These are phyloP conservation scores for Actenoides lindsayi DNA, from an alignment of 2,113 vertebrate genomes.

Conservation along the genomic window DNA sequence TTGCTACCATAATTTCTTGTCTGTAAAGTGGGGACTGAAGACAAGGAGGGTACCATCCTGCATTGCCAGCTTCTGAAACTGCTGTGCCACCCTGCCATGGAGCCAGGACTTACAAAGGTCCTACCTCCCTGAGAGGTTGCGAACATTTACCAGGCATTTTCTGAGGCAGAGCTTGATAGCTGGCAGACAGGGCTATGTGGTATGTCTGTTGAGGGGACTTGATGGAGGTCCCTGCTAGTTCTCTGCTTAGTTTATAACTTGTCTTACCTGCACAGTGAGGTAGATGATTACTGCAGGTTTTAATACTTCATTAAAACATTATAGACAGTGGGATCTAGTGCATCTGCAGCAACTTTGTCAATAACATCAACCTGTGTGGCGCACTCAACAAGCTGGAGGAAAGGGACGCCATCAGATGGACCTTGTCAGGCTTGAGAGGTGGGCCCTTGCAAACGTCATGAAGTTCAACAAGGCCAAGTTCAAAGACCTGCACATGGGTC, in stretches of 20 bases:
- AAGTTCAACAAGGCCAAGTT: neutral
- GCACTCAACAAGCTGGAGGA: neutral
- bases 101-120: neutral
- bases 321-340: neutral
- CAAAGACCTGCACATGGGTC: neutral
- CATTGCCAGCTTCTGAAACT: neutral
- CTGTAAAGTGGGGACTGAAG: neutral
- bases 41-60: neutral
- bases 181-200: neutral
- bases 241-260: neutral
- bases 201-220: fast-evolving
- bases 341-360: neutral
- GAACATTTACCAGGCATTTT: neutral
- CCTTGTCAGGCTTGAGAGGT: neutral
- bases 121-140: neutral
- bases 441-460: neutral
- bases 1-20: neutral
- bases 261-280: neutral
- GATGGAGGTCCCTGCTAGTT: neutral
- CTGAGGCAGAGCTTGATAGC: neutral
- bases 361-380: neutral
- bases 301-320: neutral
- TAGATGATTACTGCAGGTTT: neutral
- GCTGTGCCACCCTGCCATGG: neutral
- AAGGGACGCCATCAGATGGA: neutral